Evolutionary conservation across 1,140 invertebrate genomes (phyloP).

Genomic region (Elymnias hypermnestra): DNA sequence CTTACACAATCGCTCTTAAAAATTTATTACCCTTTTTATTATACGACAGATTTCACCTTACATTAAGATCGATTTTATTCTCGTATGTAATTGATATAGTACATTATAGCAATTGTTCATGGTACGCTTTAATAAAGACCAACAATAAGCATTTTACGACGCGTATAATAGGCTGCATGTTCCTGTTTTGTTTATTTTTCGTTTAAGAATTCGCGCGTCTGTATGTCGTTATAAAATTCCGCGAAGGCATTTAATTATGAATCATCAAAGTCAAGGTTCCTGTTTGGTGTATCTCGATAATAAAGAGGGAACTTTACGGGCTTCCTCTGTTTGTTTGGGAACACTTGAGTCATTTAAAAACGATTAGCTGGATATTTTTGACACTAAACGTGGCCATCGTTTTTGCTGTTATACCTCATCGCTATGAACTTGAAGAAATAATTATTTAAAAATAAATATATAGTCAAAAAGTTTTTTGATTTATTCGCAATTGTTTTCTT

Average conservation of each 20-base stretch:
- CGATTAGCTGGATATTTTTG: too few species aligned
- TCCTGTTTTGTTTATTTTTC: not conserved
- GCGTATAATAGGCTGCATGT: not conserved
- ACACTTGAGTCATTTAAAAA: too few species aligned
- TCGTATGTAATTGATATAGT: not conserved
- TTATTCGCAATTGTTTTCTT: too few species aligned
- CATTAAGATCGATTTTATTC: too few species aligned
- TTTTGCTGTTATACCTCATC: too few species aligned
- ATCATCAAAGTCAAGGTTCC: conserved; percentile 4
- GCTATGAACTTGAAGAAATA: too few species aligned
- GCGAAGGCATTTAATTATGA: conserved; percentile 4
- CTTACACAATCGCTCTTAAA: too few species aligned
- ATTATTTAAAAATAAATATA: too few species aligned
- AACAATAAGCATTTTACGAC: not conserved
- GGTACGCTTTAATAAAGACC: not conserved
- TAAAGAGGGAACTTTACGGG: not conserved
- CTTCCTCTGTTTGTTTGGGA: not conserved
- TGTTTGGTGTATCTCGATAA: not conserved
- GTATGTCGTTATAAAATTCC: not conserved
- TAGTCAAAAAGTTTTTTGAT: too few species aligned
- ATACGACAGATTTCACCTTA: too few species aligned
- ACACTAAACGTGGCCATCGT: too few species aligned
- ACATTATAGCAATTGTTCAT: not conserved
- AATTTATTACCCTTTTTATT: too few species aligned
- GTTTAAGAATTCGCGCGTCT: not conserved